Base-by-base conservation (phyloP, 2,888 invertebrate genomes). In the Caenorhabditis sulstoni region DNA sequence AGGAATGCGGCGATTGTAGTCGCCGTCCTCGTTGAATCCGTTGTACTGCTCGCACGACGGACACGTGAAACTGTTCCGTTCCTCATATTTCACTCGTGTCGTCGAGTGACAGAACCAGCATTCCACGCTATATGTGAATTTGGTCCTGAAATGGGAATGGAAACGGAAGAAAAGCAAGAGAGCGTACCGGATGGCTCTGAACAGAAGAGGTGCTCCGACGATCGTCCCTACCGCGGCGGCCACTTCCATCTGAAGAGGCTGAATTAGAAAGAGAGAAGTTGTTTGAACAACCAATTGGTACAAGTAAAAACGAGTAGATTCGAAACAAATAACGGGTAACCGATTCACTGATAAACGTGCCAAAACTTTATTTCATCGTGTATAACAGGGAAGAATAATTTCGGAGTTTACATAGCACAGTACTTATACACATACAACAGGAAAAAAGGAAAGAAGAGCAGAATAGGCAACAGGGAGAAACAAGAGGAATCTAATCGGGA, bases 71-170 rank as follows among this genome's bases (percentile, higher is more conserved):
- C 79, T 57, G 47, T 85, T 85, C 39, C 58, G 37, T 2, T 76
- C 47, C 3, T 45, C 12, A 50, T 76, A 80, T 0, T 64, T 45
- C 3, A 84, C 84, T 22, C 44, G 55, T 7, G 67, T 66, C 23
- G 77, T 52, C 23, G 53, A 18, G 47, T 83, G 78, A 55, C 87
- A 87, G 61, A 87, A 87, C 87, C 87, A 87, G 45, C 87, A 87
- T 39, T 85, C 81, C 5, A 83, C 84, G n/a, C 53, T n/a, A n/a
- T n/a, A n/a, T n/a, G n/a, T n/a, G n/a, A n/a, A n/a, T n/a, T n/a
- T 61, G 11, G 68, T 39, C 41, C 66, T 75, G 8, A 55, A 29
- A 18, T 47, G 22, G 5, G 71, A 68, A 50, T 81, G 81, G 62
- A 35, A 80, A 66, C 50, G 5, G 20, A 23, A 35, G 22, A 35